phyloP scores from a whole-genome alignment of 2,888 invertebrate genomes.

The Nomada ruficornis region DNA sequence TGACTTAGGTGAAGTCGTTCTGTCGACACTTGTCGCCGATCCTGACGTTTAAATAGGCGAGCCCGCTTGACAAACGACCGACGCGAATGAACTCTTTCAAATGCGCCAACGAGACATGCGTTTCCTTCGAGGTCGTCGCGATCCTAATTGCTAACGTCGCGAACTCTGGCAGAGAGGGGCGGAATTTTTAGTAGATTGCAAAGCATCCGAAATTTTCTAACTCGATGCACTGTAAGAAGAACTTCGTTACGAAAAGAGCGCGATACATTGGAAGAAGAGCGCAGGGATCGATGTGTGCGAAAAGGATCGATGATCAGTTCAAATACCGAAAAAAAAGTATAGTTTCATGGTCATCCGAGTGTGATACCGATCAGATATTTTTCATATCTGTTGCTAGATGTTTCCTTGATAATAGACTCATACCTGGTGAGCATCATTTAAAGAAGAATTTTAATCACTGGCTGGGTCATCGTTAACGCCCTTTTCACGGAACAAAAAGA shows the following conservation, averaged over 20 bases:
- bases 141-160: background rate
- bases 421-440: no score
- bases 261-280: no score
- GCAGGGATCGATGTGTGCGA: background rate
- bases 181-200: background rate
- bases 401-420: no score
- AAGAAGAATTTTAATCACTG: background rate
- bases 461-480: constrained; percentile 6
- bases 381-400: no score
- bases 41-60: constrained; percentile 71
- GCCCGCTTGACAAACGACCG: constrained; percentile 71
- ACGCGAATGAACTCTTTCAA: constrained; percentile 62
- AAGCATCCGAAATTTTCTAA: no score
- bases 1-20: constrained; percentile 66
- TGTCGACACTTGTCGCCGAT: constrained; percentile 72
- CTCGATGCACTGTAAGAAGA: background rate
- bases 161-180: no score
- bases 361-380: no score
- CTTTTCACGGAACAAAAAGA: background rate
- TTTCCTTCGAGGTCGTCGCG: constrained; percentile 38
- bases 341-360: no score
- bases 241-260: background rate
- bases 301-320: background rate
- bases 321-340: no score
- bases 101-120: constrained; percentile 22